Conservation (phyloP, 2,797 vertebrate genomes). For the Myotis planiceps region DNA sequence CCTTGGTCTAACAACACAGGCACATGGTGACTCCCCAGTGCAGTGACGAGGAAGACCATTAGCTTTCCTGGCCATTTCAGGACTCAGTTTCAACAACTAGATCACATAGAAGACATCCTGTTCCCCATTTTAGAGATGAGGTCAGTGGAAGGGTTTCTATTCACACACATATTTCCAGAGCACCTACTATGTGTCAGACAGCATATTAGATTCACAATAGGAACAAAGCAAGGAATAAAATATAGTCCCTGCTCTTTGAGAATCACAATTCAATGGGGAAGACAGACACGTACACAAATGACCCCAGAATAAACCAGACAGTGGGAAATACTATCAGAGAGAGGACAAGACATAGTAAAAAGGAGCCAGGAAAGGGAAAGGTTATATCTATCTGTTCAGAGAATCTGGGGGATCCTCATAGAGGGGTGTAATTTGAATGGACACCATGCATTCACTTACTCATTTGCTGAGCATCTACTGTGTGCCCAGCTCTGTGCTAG, state of each 20-base stretch:
- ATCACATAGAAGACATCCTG: background rate
- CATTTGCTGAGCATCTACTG: background rate
- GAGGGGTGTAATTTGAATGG: background rate
- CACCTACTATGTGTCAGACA: background rate
- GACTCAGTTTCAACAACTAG: background rate
- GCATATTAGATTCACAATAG: background rate
- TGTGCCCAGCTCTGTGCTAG: background rate
- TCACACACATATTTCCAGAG: background rate
- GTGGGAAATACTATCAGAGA: background rate
- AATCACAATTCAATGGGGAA: background rate
- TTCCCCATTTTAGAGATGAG: constrained; percentile 23
- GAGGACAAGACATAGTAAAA: background rate
- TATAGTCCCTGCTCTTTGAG: background rate
- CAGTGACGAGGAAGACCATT: background rate
- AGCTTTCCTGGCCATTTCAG: background rate
- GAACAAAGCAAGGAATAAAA: background rate
- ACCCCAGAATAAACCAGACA: background rate
- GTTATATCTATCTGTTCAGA: background rate
- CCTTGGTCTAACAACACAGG: background rate
- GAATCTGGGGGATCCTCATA: background rate
- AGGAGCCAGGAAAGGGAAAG: background rate
- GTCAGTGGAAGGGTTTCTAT: constrained; percentile 16
- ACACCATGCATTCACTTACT: constrained; percentile 4
- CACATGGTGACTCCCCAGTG: background rate
- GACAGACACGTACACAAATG: background rate